phyloP scores from a whole-genome alignment of 2,113 vertebrate genomes.

The Neodon shergylaensis region DNA sequence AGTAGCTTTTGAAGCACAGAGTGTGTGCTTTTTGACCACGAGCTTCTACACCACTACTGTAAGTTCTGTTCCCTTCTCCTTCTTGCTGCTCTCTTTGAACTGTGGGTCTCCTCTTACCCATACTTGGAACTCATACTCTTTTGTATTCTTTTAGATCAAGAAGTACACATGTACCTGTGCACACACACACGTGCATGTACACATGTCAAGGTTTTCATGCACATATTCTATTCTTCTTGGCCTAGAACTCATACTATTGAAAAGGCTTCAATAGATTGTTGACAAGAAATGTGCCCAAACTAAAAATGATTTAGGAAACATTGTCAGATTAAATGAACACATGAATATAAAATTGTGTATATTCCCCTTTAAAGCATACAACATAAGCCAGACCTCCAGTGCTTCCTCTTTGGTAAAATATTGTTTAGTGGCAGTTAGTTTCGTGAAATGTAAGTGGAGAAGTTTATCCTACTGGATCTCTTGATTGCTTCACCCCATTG shows the following conservation, averaged over 20 bases:
- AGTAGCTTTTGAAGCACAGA: background rate
- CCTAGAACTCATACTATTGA: background rate
- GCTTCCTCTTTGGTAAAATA: background rate
- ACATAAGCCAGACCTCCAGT: background rate
- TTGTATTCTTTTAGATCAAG: slow-evolving; percentile 13
- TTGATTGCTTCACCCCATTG: background rate
- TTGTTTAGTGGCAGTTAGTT: background rate
- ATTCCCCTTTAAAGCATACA: background rate
- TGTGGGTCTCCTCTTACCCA: background rate
- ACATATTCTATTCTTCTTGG: background rate
- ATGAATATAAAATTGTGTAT: background rate
- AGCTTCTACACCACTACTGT: background rate
- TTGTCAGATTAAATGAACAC: background rate
- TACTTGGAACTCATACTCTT: background rate
- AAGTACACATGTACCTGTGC: background rate
- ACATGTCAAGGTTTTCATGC: background rate
- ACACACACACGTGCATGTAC: no score
- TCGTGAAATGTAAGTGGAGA: background rate
- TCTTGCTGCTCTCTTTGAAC: background rate
- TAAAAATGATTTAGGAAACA: slow-evolving; percentile 30
- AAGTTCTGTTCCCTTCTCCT: background rate
- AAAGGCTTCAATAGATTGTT: background rate
- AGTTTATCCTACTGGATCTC: background rate
- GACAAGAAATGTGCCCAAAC: background rate
- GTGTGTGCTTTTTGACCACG: background rate